Evolutionary conservation across 2,888 invertebrate genomes (phyloP), one percentile per base, ranked within the genome.

Genomic region (Argyresthia albistria): DNA sequence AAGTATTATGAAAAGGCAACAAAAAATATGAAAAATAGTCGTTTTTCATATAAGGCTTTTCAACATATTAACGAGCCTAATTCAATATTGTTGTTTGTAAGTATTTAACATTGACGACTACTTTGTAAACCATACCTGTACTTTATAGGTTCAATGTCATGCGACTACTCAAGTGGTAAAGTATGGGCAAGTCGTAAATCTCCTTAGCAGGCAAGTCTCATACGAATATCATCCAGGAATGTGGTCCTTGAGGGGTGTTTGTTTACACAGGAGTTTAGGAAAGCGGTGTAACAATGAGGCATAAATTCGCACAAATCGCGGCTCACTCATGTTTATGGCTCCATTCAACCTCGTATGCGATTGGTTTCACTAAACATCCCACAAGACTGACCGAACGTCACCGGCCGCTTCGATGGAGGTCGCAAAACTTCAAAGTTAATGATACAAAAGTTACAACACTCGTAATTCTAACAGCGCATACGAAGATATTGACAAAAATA

Each of bases 401-500:
- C 61, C 61, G 57, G 63, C 59, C 61, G 63, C 64, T 67, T 67
- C 68, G 68, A 70, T 63, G 69, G 68, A 64, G 71, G 74, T 78
- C 74, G 66, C 77, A 60, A 78, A 80, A 83, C 79, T 80, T 77
- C 80, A 80, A 73, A 65, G 63, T 55, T 66, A 60, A 73, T 80
- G 78, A 82, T 81, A 82, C 82, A 80, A 70, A 66, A 54, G 73
- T 70, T 69, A 72, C 65, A 61, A 57, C 61, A 59, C 63, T 65
- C 68, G 67, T 76, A 80, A 75, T 76, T 79, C 78, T 81, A 80
- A 60, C 67, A 63, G 63, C 62, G 65, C 16, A 51, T 53, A 63
- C 62, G 61, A 61, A 35, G 69, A 69, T 76, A 80, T 76, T 80
- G 77, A 72, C 81, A 73, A 80, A 76, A 80, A 80, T 82, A 76